Percentiles rank a stretch among this genome's conserved stretches.
These are phyloP conservation scores for Neodiprion lecontei DNA, from an alignment of 1,140 invertebrate genomes.

Conservation along the genomic window DNA sequence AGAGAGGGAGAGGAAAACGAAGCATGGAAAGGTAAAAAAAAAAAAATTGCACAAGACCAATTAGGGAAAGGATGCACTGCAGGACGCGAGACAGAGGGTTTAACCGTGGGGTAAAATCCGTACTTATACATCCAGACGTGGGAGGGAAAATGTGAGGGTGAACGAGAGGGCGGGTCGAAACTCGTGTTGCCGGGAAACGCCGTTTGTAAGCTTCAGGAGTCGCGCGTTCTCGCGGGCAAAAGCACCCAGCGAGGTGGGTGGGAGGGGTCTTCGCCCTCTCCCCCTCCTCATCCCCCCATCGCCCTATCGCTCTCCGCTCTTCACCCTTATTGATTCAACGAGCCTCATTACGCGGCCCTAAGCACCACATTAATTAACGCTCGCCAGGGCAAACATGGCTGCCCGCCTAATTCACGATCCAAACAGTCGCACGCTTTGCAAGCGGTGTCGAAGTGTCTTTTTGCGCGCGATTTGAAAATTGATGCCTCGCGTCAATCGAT, in stretches of 20 bases:
- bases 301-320: constrained; percentile 9
- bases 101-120: background rate
- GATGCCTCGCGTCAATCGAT: too few species aligned
- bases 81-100: constrained; percentile 10
- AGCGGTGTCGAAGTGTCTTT: too few species aligned
- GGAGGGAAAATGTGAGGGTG: background rate
- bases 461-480: too few species aligned
- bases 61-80: constrained; percentile 37
- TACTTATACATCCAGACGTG: background rate
- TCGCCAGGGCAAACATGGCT: constrained; percentile 20
- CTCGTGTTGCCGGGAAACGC: constrained; percentile 48
- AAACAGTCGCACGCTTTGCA: too few species aligned
- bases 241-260: background rate
- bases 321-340: constrained; percentile 46
- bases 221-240: constrained; percentile 7
- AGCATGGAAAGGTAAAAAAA: constrained; percentile 29
- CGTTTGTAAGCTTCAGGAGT: constrained; percentile 40
- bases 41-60: constrained; percentile 38
- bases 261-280: too few species aligned
- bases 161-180: constrained; percentile 37
- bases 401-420: background rate
- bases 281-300: background rate
- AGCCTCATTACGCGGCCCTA: constrained; percentile 36
- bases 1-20: background rate
- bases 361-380: constrained; percentile 41